Conservation (phyloP, 2,888 invertebrate genomes). For the Aphidius colemani region DNA sequence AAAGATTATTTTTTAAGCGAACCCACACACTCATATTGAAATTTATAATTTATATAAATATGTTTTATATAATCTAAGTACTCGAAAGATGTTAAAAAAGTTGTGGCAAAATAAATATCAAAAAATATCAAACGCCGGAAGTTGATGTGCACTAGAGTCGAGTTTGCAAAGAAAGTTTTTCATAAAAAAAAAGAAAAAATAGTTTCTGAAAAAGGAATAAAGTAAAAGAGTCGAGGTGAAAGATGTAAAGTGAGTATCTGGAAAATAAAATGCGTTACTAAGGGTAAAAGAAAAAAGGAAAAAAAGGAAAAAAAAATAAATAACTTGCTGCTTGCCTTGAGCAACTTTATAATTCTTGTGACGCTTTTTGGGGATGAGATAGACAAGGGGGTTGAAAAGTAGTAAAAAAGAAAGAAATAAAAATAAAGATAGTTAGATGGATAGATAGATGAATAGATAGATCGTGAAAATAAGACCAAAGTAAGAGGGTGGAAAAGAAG, state of each 20-base stretch:
- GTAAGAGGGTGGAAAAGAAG: slow-evolving; percentile 16
- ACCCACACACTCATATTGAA: no score
- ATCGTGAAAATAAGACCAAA: slow-evolving; percentile 29
- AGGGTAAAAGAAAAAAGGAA: slow-evolving; percentile 9
- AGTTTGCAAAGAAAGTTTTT: slow-evolving; percentile 6
- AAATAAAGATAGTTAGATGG: slow-evolving; percentile 33
- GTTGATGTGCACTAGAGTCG: neutral
- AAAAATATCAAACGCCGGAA: neutral
- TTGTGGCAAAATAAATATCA: no score
- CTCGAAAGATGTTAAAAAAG: no score
- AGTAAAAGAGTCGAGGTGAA: slow-evolving; percentile 16
- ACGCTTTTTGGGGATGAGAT: slow-evolving; percentile 58
- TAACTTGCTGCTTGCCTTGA: slow-evolving; percentile 40
- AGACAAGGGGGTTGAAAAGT: slow-evolving; percentile 33
- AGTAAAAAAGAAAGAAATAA: slow-evolving; percentile 31
- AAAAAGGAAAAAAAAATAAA: neutral
- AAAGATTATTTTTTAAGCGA: no score
- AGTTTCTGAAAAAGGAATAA: slow-evolving; percentile 8
- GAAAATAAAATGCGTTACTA: neutral
- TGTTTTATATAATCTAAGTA: no score
- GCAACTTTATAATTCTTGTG: slow-evolving; percentile 60
- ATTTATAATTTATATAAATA: no score
- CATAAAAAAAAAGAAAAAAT: neutral
- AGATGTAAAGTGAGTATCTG: slow-evolving; percentile 20
- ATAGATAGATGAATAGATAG: slow-evolving; percentile 35